Evolutionary conservation across 2,888 invertebrate species (phyloP).

Genomic region (Crioceris asparagi): DNA sequence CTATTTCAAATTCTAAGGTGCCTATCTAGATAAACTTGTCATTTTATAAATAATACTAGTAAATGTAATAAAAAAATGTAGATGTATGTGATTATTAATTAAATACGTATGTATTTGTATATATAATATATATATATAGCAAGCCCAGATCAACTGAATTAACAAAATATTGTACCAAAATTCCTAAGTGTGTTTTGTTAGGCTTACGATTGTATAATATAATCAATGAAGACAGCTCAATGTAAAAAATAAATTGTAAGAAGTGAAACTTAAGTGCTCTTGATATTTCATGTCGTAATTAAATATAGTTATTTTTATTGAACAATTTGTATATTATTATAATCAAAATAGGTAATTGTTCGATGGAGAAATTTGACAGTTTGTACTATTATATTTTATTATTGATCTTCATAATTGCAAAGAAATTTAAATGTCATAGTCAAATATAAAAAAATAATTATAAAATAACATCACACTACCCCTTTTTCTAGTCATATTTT

Average conservation of each 20-base stretch:
- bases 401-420: neutral
- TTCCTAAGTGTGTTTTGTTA: conserved; percentile 30
- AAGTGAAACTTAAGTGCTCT: conserved; percentile 41
- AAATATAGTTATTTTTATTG: conserved; percentile 39
- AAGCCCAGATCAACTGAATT: conserved; percentile 10
- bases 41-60: too few relatives aligned
- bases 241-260: conserved; percentile 34
- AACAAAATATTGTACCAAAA: conserved; percentile 31
- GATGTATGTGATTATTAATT: too few relatives aligned
- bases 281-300: conserved; percentile 41
- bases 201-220: conserved; percentile 17
- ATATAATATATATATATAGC: conserved; percentile 19
- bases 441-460: conserved; percentile 4
- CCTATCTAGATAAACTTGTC: too few relatives aligned
- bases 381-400: conserved; percentile 1
- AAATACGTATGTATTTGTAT: too few relatives aligned
- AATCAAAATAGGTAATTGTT: conserved; percentile 33
- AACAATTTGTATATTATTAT: conserved; percentile 40
- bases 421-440: too few relatives aligned
- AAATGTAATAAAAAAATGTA: too few relatives aligned
- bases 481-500: too few relatives aligned
- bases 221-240: conserved; percentile 36
- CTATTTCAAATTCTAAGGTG: too few relatives aligned
- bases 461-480: too few relatives aligned
- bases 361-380: conserved; percentile 24